Conservation (phyloP, 2,113 vertebrate species). For the Pongo pygmaeus region DNA sequence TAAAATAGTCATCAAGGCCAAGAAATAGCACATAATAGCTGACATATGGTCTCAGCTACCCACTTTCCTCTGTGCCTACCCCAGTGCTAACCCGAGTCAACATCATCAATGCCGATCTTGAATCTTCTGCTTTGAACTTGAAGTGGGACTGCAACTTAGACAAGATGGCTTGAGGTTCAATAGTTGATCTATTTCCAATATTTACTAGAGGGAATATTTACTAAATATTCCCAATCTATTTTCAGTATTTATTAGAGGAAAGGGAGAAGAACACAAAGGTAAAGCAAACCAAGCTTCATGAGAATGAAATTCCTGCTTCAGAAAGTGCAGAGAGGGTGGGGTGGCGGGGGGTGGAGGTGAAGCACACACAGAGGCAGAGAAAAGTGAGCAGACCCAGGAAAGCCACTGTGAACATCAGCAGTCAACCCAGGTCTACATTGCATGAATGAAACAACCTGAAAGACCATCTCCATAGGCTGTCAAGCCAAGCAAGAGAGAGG, state of each 20-base stretch:
- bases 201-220: no score
- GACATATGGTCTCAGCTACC: background rate
- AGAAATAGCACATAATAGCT: background rate
- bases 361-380: no score
- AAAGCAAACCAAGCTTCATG: background rate
- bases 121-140: background rate
- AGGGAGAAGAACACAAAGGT: no score
- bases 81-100: no score
- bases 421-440: background rate
- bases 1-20: background rate
- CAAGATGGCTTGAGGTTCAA: background rate
- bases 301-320: no score
- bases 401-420: background rate
- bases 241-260: no score
- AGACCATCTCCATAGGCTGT: background rate
- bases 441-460: background rate
- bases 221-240: no score
- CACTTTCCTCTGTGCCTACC: fast-evolving
- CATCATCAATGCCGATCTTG: fast-evolving
- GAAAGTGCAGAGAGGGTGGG: background rate
- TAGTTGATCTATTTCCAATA: no score
- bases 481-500: background rate
- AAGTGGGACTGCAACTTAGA: background rate
- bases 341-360: no score
- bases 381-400: background rate